A percentile compares a stretch with the other conserved stretches of the same genome.
Evolutionary conservation across 2,113 vertebrate genomes (phyloP).

Genomic region (Cervus canadensis): DNA sequence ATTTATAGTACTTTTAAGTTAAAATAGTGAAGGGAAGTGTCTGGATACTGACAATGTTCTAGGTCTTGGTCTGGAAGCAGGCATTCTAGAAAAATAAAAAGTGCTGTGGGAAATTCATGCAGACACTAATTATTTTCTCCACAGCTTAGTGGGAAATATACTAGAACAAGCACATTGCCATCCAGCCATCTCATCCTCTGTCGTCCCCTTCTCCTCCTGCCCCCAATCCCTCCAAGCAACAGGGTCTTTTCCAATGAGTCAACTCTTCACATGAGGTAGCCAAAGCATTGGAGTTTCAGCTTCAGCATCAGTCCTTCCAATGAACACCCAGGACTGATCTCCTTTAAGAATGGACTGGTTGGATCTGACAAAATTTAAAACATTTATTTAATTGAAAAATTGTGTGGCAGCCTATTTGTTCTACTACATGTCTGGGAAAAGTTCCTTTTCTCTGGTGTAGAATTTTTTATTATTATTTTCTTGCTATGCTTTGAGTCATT

Average conservation of each 20-base stretch:
- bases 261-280: no score
- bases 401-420: neutral
- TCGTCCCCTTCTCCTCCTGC: no score
- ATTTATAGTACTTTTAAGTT: neutral
- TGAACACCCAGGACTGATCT: no score
- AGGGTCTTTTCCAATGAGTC: no score
- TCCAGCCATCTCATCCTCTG: no score
- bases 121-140: neutral
- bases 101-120: neutral
- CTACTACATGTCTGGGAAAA: neutral
- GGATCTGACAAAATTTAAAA: neutral
- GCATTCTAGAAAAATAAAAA: neutral
- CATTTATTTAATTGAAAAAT: conserved; percentile 19
- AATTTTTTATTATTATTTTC: conserved; percentile 37
- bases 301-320: no score
- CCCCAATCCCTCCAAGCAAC: no score
- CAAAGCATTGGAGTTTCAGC: no score
- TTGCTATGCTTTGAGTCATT: neutral
- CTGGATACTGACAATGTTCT: neutral
- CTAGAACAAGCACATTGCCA: neutral
- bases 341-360: no score
- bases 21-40: neutral
- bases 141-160: neutral
- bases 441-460: neutral
- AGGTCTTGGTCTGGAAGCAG: neutral